These are phyloP conservation scores for Pararge aegeria DNA, from an alignment of 1,140 invertebrate genomes.

Conservation along the genomic window DNA sequence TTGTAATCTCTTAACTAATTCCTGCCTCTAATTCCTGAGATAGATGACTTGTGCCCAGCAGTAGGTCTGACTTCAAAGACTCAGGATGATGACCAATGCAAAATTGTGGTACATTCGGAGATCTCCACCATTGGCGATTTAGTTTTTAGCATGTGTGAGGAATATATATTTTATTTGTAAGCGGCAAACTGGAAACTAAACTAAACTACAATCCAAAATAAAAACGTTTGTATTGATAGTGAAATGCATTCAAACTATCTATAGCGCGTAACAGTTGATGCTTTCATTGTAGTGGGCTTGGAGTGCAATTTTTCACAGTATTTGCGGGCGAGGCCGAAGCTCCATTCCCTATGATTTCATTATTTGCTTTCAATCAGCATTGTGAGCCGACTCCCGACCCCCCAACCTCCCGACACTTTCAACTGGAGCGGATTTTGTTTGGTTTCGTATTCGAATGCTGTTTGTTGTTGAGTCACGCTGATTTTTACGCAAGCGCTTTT, in stretches of 20 bases:
- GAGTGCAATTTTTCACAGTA: constrained; percentile 63
- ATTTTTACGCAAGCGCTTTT: constrained; percentile 45
- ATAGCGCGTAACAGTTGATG: background rate
- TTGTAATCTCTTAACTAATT: too few species aligned
- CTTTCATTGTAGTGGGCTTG: constrained; percentile 22
- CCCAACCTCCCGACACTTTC: constrained; percentile 26
- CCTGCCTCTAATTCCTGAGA: too few species aligned
- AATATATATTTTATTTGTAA: too few species aligned
- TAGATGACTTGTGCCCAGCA: too few species aligned
- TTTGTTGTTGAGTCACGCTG: constrained; percentile 68
- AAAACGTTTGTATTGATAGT: background rate
- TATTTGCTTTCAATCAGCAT: constrained; percentile 79
- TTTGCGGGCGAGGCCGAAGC: constrained; percentile 58
- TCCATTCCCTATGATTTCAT: constrained; percentile 75
- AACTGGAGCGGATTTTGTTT: constrained; percentile 66
- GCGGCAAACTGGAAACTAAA: background rate
- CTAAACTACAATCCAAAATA: too few species aligned
- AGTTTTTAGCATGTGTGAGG: too few species aligned
- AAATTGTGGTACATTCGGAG: too few species aligned
- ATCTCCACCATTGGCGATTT: too few species aligned
- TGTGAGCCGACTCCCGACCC: constrained; percentile 52
- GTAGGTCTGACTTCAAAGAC: too few species aligned
- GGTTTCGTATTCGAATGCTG: constrained; percentile 73
- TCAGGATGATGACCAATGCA: too few species aligned
- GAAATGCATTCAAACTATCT: constrained; percentile 9